Percentiles rank a stretch among this genome's conserved stretches.
Conservation (phyloP, 2,888 invertebrate genomes). For the Germaria angustata region DNA sequence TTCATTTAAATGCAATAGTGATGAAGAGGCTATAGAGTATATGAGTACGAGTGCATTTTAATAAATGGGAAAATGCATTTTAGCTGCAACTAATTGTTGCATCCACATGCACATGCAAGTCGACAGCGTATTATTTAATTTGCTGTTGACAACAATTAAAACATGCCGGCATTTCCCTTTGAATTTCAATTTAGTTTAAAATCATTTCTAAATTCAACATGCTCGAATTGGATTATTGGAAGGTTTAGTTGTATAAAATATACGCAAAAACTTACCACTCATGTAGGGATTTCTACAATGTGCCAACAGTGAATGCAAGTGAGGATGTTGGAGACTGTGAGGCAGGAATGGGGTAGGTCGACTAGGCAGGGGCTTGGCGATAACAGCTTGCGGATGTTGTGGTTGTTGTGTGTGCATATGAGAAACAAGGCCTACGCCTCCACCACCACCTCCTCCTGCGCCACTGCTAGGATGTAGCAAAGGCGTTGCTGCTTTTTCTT, state of each 20-base stretch:
- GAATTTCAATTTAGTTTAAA: conserved; percentile 8
- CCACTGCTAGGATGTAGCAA: conserved; percentile 43
- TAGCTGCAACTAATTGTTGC: conserved; percentile 68
- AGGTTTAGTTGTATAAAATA: neutral
- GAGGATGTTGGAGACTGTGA: conserved; percentile 88
- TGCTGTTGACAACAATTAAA: conserved; percentile 57
- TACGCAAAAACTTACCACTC: conserved; percentile 81
- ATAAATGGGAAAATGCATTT: conserved; percentile 35
- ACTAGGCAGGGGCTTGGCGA: conserved; percentile 93
- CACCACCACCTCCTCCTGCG: conserved; percentile 27
- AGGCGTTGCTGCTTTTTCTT: conserved; percentile 61
- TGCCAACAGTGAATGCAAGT: conserved; percentile 89
- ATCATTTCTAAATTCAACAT: neutral
- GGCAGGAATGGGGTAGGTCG: conserved; percentile 84
- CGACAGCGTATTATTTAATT: neutral
- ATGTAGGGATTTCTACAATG: conserved; percentile 92
- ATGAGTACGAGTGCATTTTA: neutral
- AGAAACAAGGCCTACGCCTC: conserved; percentile 2
- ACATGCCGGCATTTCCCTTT: conserved; percentile 17
- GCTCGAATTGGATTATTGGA: neutral
- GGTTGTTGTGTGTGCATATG: conserved; percentile 61
- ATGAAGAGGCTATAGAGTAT: neutral
- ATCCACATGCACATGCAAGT: conserved; percentile 15
- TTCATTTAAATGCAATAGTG: conserved; percentile 26
- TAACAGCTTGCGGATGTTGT: conserved; percentile 78